Evolutionary conservation across 2,888 invertebrate genomes (phyloP), one percentile per base, ranked within the genome.

Genomic region (Hirtodrosophila cameraria): DNA sequence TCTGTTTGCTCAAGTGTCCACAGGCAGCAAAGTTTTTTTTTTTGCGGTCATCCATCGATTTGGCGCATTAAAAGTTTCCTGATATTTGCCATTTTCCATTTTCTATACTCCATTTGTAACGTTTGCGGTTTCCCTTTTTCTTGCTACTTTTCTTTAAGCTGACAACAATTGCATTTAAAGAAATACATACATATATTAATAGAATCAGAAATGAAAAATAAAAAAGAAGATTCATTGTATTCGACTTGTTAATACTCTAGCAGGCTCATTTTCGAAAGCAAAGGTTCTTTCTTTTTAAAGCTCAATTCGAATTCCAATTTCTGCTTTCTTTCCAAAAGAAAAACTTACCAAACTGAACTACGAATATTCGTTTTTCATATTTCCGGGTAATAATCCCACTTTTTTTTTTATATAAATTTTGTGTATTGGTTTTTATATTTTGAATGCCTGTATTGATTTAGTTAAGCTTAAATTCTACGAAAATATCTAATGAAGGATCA

Each of bases 21-120:
- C 61, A 71, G 62, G 73, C 67, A 46, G 42, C 15, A 31, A 50
- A 83, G 68, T 43, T 49, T 72, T 48, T 33, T 45, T 57, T 72
- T 80, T 49, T 86, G 80, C 70, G 87, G 80, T 84, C 87, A 86
- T 84, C 70, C 82, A 86, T 80, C 80, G 80, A 80, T 80, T 80
- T 80, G 67, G 82, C 77, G 80, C 87, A 80, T 80, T 80, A 84
- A 77, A 80, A 80, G 62, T 80, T 80, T 84, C 80, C 80, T 86
- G 72, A 73, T 73, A 60, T 58, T 77, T 58, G 57, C 48, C 16
- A 30, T 30, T 59, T 50, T 1, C 35, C 36, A 38, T 41, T 60
- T 39, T 33, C 46, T 11, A 13, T 18, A 35, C 36, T 27, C 13
- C 1, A 42, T 31, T 33, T 48, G 48, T 11, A 31, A 52, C 38